Evolutionary conservation across 2,113 vertebrate genomes (phyloP), one percentile per base, ranked within the genome.

Genomic region (Suncus etruscus): DNA sequence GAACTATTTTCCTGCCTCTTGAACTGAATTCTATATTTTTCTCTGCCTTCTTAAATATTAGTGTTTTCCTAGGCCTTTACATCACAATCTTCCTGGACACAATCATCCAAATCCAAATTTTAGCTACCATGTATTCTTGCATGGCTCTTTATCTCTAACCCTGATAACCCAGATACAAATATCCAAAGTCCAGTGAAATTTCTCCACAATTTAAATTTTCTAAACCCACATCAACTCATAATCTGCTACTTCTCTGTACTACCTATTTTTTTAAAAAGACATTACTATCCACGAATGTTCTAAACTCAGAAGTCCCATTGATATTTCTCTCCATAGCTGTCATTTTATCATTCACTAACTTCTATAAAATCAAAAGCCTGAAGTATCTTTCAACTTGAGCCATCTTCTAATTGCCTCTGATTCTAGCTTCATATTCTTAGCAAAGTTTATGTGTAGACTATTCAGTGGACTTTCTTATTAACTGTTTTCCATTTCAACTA

Each of bases 11-110:
- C 47, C 48, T 84, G n/a, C 27, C n/a, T 74, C 89, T 93, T 90
- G 48, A 93, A 83, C 4, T 83, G 10, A 27, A 1, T 77, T 16
- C 29, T 70, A 24, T 84, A 69, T 86, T 87, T 78, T 93, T 47
- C 83, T 78, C 58, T 69, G 80, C 65, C 31, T 25, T 91, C 68
- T 78, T 93, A 89, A 76, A 74, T 87, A 78, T 9, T 68, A 58
- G n/a, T 76, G 10, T 58, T 88, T 66, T 39, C 24, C 69, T 65
- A 24, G 63, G 16, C 22, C 11, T 63, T 72, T 68, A 68, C 58
- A n/a, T 8, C 74, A 89, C 29, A 76, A 27, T 66, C 16, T 65
- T 75, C 11, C 22, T 22, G 16, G 29, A 12, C 25, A 66, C 6
- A 39, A 22, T 90, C 70, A 82, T 54, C 24, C 73, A 80, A 27